Percentiles rank a stretch among this genome's conserved stretches.
These are phyloP conservation scores for Drosophila yakuba DNA, from an alignment of 1,140 invertebrate genomes.

Conservation along the genomic window DNA sequence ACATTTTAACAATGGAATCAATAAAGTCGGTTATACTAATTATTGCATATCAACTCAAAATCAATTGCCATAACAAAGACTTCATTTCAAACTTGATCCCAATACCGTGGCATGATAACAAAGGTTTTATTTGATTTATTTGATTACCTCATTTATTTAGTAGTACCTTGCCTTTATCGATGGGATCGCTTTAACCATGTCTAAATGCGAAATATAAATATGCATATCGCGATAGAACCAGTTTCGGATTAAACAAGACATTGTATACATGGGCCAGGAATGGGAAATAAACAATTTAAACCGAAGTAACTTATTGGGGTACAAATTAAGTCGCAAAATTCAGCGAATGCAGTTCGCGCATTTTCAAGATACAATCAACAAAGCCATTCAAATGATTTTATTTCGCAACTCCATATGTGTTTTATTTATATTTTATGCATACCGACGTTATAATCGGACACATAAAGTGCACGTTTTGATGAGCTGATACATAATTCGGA, in stretches of 20 bases:
- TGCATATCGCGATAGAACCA: slow-evolving; percentile 23
- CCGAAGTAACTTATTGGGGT: slow-evolving; percentile 33
- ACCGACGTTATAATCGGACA: slow-evolving; percentile 34
- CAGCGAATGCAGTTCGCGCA: slow-evolving; percentile 32
- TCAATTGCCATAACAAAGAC: too few species aligned
- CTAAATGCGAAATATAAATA: slow-evolving; percentile 3
- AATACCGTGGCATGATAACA: too few species aligned
- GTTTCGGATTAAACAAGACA: slow-evolving; percentile 14
- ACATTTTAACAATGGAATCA: too few species aligned
- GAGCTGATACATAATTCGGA: slow-evolving; percentile 34
- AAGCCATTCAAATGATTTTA: slow-evolving; percentile 32
- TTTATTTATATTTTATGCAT: slow-evolving; percentile 45
- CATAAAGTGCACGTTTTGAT: slow-evolving; percentile 49
- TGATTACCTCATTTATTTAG: neutral
- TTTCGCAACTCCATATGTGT: slow-evolving; percentile 23
- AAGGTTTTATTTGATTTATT: neutral
- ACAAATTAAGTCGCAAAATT: slow-evolving; percentile 53
- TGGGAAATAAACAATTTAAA: slow-evolving; percentile 34
- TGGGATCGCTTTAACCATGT: neutral
- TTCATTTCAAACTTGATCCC: too few species aligned
- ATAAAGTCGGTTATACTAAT: too few species aligned
- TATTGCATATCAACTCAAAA: too few species aligned
- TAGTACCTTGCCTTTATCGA: neutral
- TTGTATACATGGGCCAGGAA: slow-evolving; percentile 12
- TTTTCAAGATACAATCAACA: slow-evolving; percentile 38